phyloP scores from a whole-genome alignment of 2,797 vertebrate species.

The Pterois miles region DNA sequence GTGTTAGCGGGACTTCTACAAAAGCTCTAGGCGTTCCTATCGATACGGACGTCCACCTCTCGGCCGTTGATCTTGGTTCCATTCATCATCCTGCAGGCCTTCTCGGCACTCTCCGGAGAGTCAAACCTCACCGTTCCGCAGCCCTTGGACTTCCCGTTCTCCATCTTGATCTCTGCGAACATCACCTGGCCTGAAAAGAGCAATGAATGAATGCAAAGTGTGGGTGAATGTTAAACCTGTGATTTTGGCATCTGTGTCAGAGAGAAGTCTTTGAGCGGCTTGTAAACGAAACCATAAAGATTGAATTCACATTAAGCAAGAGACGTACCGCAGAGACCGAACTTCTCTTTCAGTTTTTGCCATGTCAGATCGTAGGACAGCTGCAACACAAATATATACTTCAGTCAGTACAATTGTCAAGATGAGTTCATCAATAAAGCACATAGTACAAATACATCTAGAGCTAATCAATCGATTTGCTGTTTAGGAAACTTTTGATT shows the following conservation, averaged over 20 bases:
- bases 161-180: constrained; percentile 99
- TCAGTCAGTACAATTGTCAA: neutral
- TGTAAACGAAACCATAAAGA: neutral
- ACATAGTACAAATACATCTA: neutral
- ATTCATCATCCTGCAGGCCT: constrained; percentile 98
- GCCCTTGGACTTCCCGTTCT: constrained; percentile 97
- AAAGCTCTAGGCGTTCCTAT: constrained; percentile 90
- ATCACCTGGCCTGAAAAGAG: constrained; percentile 91
- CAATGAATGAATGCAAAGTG: neutral
- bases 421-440: neutral
- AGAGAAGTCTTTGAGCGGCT: neutral
- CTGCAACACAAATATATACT: constrained; percentile 80
- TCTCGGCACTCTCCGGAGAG: constrained; percentile 94
- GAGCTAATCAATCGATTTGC: too few relatives aligned
- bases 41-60: constrained; percentile 97
- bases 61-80: constrained; percentile 98
- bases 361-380: constrained; percentile 98
- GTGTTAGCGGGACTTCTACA: constrained; percentile 70
- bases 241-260: neutral
- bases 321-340: constrained; percentile 94
- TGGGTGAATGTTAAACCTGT: neutral
- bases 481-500: too few relatives aligned
- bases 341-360: constrained; percentile 99
- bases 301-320: neutral
- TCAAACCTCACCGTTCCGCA: constrained; percentile 98